Conservation (phyloP, 2,888 invertebrate genomes). For the Latrodectus elegans region DNA sequence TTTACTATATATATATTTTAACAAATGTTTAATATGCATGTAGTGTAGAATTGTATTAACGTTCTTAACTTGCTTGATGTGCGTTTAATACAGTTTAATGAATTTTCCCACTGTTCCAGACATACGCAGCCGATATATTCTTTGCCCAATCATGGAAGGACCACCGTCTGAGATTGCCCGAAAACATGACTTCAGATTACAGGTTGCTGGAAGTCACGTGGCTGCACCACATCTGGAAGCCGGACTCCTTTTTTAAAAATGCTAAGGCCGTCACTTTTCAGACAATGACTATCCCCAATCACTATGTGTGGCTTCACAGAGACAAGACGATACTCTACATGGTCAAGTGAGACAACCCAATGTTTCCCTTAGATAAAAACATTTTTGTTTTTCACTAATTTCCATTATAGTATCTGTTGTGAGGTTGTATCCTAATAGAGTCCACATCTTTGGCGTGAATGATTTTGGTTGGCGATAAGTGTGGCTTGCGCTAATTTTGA, state of each 20-base stretch:
- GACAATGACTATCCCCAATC: slow-evolving; percentile 95
- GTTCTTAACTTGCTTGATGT: neutral
- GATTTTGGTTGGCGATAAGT: too few relatives aligned
- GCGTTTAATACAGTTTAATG: neutral
- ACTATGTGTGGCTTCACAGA: slow-evolving; percentile 92
- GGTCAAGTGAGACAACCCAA: slow-evolving; percentile 83
- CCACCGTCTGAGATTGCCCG: slow-evolving; percentile 88
- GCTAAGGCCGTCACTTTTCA: slow-evolving; percentile 92
- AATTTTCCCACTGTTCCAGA: slow-evolving; percentile 78
- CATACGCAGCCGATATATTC: slow-evolving; percentile 95
- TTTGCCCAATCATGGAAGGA: slow-evolving; percentile 94
- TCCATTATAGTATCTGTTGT: too few relatives aligned
- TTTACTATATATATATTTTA: too few relatives aligned
- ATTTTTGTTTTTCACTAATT: too few relatives aligned
- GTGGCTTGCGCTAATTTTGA: too few relatives aligned
- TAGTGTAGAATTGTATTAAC: neutral
- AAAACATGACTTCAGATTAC: slow-evolving; percentile 89
- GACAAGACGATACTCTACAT: slow-evolving; percentile 93
- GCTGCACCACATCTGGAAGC: slow-evolving; percentile 70
- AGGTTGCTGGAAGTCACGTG: slow-evolving; percentile 72
- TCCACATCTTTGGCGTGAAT: too few relatives aligned
- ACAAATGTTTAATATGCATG: too few relatives aligned
- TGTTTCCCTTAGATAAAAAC: too few relatives aligned
- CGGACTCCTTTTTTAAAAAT: slow-evolving; percentile 70
- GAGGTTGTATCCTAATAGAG: too few relatives aligned